Conservation (phyloP, 2,113 vertebrate species). For the Pollachius pollachius region DNA sequence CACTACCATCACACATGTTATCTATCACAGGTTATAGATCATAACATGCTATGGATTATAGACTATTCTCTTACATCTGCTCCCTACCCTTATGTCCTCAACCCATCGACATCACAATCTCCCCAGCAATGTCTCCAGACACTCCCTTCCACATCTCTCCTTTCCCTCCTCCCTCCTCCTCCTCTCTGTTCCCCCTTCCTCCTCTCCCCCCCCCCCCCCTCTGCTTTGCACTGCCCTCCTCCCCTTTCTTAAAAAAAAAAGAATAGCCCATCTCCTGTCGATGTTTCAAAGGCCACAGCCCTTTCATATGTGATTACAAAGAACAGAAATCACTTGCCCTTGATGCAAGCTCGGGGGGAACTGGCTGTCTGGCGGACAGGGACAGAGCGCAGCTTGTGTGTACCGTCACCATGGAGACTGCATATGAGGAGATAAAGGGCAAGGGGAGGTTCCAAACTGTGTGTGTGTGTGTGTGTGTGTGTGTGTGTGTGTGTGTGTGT, state of each 20-base stretch:
- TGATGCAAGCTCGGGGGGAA: constrained; percentile 40
- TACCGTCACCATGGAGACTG: constrained; percentile 57
- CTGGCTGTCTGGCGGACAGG: constrained; percentile 20
- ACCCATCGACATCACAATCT: too few species aligned
- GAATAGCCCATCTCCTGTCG: constrained; percentile 12
- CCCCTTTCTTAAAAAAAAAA: neutral
- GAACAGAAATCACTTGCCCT: constrained; percentile 33
- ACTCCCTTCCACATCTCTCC: neutral
- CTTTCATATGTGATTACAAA: constrained; percentile 35
- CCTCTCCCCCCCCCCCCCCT: neutral
- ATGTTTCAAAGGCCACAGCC: constrained; percentile 33
- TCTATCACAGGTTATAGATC: too few species aligned
- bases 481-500: neutral
- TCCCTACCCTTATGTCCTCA: neutral
- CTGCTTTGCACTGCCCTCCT: neutral
- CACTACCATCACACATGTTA: too few species aligned
- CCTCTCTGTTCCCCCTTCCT: neutral
- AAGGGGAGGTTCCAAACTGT: constrained; percentile 18
- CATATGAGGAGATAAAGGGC: constrained; percentile 49
- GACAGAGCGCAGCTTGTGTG: constrained; percentile 45
- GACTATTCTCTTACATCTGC: too few species aligned
- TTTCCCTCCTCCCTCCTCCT: neutral
- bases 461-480: constrained; percentile 13
- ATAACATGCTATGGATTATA: too few species aligned
- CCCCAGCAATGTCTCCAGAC: neutral